Base-by-base conservation (phyloP, 2,113 vertebrate species). In the Xiphorhynchus elegans region DNA sequence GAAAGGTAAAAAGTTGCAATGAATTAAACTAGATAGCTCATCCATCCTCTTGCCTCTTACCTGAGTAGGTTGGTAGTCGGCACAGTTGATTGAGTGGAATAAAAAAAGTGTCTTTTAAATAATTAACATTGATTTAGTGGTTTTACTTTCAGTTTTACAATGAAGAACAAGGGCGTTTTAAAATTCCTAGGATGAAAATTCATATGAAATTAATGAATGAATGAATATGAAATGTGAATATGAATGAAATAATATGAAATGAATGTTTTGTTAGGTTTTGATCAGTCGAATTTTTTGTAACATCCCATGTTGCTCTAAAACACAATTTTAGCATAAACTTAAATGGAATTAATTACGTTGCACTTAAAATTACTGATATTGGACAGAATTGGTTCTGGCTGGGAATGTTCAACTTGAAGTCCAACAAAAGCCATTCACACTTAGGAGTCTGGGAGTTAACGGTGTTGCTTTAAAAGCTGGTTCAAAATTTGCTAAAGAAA, bases 341-440 rank as follows among this genome's bases (percentile, higher is more conserved):
- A 24, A 56, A 7, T 26, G 16, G 17, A 46, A 18, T 46, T 46
- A 46, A 46, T 46, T 75, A 31, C 18, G 13, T 42, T 63, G 89
- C 13, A 8, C 2, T 4, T 53, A 23, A 0, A 7, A 6, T 63
- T 76, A 5, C 7, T 52, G 28, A 28, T 2, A 2, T 2, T 66
- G 20, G 64, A 3, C 0, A 0, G 37, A 58, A 23, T 17, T 52
- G 6, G 55, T 4, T 14, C 17, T 59, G 58, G 10, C 72, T 64
- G 26, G 56, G 49, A 6, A 47, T 28, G 9, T 55, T 75, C 35
- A 67, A 1, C 31, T 4, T 70, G 47, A 80, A 47, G 21, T 67
- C 66, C 82, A 60, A 18, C 59, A 19, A 31, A 31, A 88, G 31
- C 58, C 3, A 0, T 31, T 72, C 18, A 21, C 47, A 23, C 49